Conservation (phyloP, 2,113 vertebrate genomes). For the Blennius ocellaris region DNA sequence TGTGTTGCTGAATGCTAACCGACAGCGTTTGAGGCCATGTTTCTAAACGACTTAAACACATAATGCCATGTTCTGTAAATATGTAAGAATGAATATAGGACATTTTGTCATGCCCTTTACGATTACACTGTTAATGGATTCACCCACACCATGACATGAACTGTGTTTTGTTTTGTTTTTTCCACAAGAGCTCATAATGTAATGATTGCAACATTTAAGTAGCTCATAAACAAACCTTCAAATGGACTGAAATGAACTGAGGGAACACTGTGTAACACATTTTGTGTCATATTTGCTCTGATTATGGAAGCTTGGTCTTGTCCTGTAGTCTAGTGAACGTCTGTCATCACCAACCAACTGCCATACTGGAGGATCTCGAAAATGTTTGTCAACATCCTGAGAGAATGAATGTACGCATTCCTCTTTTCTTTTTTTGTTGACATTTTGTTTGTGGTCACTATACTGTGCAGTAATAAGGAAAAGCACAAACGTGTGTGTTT, state of each 20-base stretch:
- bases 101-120: constrained; percentile 45
- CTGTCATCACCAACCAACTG: constrained; percentile 62
- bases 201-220: constrained; percentile 32
- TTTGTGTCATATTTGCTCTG: constrained; percentile 13
- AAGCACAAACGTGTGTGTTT: constrained; percentile 68
- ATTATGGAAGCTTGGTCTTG: constrained; percentile 24
- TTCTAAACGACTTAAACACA: constrained; percentile 48
- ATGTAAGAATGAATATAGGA: constrained; percentile 51
- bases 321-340: constrained; percentile 53
- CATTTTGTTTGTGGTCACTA: constrained; percentile 43
- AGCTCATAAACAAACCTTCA: constrained; percentile 67
- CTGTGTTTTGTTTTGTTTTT: constrained; percentile 36
- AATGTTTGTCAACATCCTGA: constrained; percentile 48
- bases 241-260: constrained; percentile 49
- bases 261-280: constrained; percentile 50
- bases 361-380: constrained; percentile 68
- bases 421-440: constrained; percentile 28
- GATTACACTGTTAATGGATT: constrained; percentile 52
- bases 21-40: constrained; percentile 52
- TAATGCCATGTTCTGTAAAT: constrained; percentile 58
- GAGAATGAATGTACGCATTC: constrained; percentile 60
- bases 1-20: constrained; percentile 31
- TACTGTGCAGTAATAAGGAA: constrained; percentile 72
- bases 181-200: constrained; percentile 32
- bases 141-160: constrained; percentile 35